Percentiles rank a stretch among this genome's conserved stretches.
Conservation (phyloP, 2,888 invertebrate species). For the Germaria angustata region DNA sequence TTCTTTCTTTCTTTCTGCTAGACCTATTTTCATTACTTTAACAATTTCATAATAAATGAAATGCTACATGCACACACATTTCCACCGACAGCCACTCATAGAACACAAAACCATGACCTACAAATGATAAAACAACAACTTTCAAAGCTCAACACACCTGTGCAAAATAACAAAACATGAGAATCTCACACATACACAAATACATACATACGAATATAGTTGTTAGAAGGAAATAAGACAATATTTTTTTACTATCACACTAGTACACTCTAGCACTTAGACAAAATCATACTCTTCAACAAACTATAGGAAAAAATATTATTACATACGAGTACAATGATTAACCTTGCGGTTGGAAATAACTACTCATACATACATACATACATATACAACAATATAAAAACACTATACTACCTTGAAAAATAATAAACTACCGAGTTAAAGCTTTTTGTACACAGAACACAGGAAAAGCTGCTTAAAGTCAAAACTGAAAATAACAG, state of each 20-base stretch:
- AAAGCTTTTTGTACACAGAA: background rate
- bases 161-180: conserved; percentile 11
- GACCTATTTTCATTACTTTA: conserved; percentile 42
- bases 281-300: conserved; percentile 43
- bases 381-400: conserved; percentile 26
- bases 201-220: background rate
- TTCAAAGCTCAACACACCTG: conserved; percentile 58
- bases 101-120: conserved; percentile 63
- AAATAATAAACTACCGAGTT: conserved; percentile 43
- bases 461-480: background rate
- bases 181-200: background rate
- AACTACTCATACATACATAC: background rate
- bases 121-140: conserved; percentile 52
- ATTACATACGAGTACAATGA: conserved; percentile 16
- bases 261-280: conserved; percentile 21
- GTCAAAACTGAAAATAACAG: background rate
- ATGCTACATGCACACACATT: conserved; percentile 18
- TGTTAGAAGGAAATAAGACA: conserved; percentile 40
- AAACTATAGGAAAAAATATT: conserved; percentile 9
- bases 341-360: conserved; percentile 55
- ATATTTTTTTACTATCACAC: background rate
- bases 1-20: background rate
- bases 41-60: conserved; percentile 21
- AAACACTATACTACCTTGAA: conserved; percentile 59
- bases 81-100: background rate